Conservation (phyloP, 1,140 invertebrate genomes). For the Orussus abietinus region DNA sequence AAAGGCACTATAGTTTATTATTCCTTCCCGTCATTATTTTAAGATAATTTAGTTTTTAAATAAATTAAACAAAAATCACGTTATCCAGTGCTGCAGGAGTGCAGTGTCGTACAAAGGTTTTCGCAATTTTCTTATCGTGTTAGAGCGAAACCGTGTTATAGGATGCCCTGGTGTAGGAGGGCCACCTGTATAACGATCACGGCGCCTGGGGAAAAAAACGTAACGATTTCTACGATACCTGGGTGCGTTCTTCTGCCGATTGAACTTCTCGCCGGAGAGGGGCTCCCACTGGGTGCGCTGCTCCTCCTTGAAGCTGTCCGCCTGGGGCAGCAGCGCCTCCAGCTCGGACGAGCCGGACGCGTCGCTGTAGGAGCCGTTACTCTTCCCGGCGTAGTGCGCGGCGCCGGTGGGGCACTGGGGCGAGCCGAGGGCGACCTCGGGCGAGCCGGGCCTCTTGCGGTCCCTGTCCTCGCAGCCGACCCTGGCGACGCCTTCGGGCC, state of each 20-base stretch:
- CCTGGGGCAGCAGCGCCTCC: constrained; percentile 50
- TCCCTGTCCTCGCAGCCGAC: constrained; percentile 29
- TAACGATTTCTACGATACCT: constrained; percentile 39
- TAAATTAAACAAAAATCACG: no score
- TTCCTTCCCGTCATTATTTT: no score
- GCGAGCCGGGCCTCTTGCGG: constrained; percentile 22
- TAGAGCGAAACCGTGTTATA: no score
- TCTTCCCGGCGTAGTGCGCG: constrained; percentile 26
- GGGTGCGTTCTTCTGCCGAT: constrained; percentile 46
- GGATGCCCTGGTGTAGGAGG: no score
- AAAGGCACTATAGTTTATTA: no score
- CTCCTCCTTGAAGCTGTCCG: constrained; percentile 53
- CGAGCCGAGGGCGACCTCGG: constrained; percentile 26
- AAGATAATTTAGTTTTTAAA: no score
- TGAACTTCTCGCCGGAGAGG: constrained; percentile 48
- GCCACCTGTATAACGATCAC: no score
- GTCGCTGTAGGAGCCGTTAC: constrained; percentile 52
- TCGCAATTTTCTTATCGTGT: no score
- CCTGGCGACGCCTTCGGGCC: constrained; percentile 23
- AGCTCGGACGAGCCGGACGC: constrained; percentile 49
- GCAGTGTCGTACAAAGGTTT: no score
- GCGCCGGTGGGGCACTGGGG: constrained; percentile 26
- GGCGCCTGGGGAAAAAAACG: no score
- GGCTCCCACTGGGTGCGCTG: constrained; percentile 57
- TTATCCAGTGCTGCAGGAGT: no score